Conservation (phyloP, 2,113 vertebrate species). For the Cynocephalus volans region DNA sequence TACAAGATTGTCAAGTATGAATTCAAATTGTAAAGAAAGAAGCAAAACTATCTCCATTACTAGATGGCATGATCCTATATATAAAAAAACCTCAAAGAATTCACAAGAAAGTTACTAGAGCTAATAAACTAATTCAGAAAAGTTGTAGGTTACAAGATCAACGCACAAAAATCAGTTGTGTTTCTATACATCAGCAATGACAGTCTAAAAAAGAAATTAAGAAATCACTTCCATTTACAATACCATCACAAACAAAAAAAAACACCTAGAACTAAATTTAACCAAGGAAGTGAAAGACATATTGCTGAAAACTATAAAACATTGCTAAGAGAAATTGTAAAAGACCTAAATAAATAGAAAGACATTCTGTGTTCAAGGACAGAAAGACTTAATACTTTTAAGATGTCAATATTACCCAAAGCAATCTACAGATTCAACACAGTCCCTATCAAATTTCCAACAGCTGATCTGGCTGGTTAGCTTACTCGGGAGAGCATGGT, state of each 20-base stretch:
- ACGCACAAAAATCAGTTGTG: background rate
- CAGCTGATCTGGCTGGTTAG: background rate
- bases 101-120: constrained; percentile 24
- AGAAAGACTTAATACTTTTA: background rate
- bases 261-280: constrained; percentile 8
- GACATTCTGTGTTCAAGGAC: background rate
- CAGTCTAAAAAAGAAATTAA: constrained; percentile 22
- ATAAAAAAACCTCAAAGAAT: constrained; percentile 24
- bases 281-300: background rate
- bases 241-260: background rate
- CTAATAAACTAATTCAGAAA: constrained; percentile 14
- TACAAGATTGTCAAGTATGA: constrained; percentile 11
- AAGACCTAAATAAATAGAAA: background rate
- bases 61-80: background rate
- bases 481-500: too few species aligned
- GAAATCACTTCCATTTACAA: constrained; percentile 26
- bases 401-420: background rate
- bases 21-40: constrained; percentile 38
- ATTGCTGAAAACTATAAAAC: too few species aligned
- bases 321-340: too few species aligned
- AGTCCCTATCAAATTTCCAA: constrained; percentile 21
- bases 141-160: background rate
- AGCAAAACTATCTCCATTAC: constrained; percentile 28
- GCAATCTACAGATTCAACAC: background rate
- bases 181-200: constrained; percentile 15